phyloP scores from a whole-genome alignment of 2,113 vertebrate species.

The Equus quagga region DNA sequence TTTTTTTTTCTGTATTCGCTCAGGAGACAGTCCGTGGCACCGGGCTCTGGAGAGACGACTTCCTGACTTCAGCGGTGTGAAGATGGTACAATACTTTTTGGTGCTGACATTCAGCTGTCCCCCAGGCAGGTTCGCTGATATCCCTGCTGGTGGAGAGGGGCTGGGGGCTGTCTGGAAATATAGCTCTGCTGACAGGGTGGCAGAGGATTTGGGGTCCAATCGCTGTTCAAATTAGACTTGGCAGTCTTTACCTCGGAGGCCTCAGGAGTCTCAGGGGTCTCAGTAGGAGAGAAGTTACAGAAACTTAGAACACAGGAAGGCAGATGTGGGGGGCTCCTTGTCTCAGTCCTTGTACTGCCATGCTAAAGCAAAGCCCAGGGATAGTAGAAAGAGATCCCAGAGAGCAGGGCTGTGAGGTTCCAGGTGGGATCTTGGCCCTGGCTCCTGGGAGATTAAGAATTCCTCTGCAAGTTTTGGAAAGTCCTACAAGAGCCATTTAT shows the following conservation, averaged over 20 bases:
- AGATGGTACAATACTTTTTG: background rate
- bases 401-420: background rate
- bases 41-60: background rate
- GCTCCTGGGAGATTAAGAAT: background rate
- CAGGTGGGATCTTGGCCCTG: background rate
- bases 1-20: conserved; percentile 34
- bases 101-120: background rate
- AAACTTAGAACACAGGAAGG: background rate
- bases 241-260: background rate
- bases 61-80: background rate
- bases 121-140: conserved; percentile 16
- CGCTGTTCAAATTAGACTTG: background rate
- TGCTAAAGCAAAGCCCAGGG: background rate
- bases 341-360: background rate
- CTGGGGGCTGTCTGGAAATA: background rate
- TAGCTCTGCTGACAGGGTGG: background rate
- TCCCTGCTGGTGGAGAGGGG: background rate
- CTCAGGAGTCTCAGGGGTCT: background rate
- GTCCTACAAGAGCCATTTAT: background rate
- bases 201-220: background rate
- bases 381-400: background rate
- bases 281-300: background rate
- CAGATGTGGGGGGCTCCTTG: background rate
- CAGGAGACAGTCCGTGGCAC: conserved; percentile 45
- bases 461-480: background rate